phyloP scores from a whole-genome alignment of 2,888 invertebrate species.

The Neuroscelio doddi region DNA sequence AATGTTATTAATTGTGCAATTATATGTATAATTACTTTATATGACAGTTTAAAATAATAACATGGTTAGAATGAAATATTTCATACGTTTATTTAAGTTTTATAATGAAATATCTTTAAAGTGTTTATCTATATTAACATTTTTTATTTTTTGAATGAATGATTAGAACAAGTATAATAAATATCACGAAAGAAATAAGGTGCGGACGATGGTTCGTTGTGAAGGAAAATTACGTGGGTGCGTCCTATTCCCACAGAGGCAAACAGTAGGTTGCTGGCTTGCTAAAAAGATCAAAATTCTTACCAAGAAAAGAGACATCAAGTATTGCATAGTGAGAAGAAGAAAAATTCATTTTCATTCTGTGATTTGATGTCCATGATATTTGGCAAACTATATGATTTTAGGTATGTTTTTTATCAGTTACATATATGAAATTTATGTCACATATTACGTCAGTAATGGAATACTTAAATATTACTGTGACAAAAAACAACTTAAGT shows the following conservation, averaged over 20 bases:
- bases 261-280: constrained; percentile 21
- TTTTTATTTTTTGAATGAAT: constrained; percentile 38
- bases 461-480: too few relatives aligned
- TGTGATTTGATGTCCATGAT: constrained; percentile 7
- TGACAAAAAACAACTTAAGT: too few relatives aligned
- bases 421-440: too few relatives aligned
- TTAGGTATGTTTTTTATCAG: too few relatives aligned
- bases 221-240: constrained; percentile 57
- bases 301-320: constrained; percentile 21
- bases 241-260: constrained; percentile 57
- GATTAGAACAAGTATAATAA: constrained; percentile 31
- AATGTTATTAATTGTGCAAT: too few relatives aligned
- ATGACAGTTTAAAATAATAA: too few relatives aligned
- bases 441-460: too few relatives aligned
- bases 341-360: constrained; percentile 29
- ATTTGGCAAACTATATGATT: too few relatives aligned
- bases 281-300: constrained; percentile 33
- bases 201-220: constrained; percentile 50
- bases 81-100: constrained; percentile 4
- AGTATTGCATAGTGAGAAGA: constrained; percentile 2
- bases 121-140: too few relatives aligned
- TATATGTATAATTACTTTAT: too few relatives aligned
- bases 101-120: neutral
- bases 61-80: constrained; percentile 1
- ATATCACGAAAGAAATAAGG: constrained; percentile 36